These are phyloP conservation scores for Dorcus parallelipipedus DNA, from an alignment of 2,888 invertebrate species.

Conservation along the genomic window DNA sequence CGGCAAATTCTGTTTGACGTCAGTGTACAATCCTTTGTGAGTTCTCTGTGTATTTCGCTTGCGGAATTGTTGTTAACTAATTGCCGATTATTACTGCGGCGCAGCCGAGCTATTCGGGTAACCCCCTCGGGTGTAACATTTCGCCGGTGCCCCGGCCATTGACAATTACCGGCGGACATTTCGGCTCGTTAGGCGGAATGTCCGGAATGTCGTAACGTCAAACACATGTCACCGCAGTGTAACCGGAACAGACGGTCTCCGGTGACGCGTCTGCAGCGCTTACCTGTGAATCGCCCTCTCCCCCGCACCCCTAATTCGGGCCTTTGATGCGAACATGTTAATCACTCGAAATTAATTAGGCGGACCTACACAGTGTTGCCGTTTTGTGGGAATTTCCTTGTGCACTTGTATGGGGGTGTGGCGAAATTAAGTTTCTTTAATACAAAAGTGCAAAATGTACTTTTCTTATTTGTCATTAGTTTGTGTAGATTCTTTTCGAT, in stretches of 20 bases:
- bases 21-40: too few relatives aligned
- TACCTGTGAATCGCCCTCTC: background rate
- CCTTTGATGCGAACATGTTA: conserved; percentile 13
- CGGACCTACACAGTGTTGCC: too few relatives aligned
- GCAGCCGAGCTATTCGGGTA: background rate
- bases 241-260: conserved; percentile 19
- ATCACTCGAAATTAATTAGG: background rate
- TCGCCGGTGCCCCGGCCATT: conserved; percentile 22
- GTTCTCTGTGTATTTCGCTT: too few relatives aligned
- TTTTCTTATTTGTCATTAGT: too few relatives aligned
- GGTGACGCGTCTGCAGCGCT: background rate
- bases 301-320: background rate
- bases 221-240: conserved; percentile 34
- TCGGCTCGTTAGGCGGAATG: conserved; percentile 38
- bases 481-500: too few relatives aligned
- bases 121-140: conserved; percentile 4
- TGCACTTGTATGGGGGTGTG: too few relatives aligned
- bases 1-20: too few relatives aligned
- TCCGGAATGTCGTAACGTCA: conserved; percentile 34
- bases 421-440: too few relatives aligned
- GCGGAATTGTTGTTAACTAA: too few relatives aligned
- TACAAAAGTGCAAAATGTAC: too few relatives aligned
- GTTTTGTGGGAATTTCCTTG: too few relatives aligned
- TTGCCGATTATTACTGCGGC: background rate
- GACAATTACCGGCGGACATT: conserved; percentile 38